Percentiles rank a stretch among this genome's conserved stretches.
Conservation (phyloP, 2,113 vertebrate species). For the Sminthopsis crassicaudata region DNA sequence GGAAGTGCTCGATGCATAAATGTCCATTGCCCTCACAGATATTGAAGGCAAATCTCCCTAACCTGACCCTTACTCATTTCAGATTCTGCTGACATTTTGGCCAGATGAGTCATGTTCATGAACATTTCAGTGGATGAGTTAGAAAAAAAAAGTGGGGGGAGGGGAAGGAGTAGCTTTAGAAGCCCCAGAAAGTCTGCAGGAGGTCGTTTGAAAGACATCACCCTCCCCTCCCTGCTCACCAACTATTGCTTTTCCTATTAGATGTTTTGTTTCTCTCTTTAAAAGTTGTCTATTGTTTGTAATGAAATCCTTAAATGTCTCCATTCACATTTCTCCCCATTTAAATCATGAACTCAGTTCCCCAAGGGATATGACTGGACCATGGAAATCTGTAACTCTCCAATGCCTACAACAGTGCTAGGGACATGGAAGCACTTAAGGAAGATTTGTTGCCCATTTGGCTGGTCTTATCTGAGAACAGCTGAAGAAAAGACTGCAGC, state of each 20-base stretch:
- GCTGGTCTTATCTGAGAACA: slow-evolving; percentile 2
- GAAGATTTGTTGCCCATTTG: slow-evolving; percentile 27
- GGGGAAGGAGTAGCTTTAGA: background rate
- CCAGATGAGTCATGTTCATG: background rate
- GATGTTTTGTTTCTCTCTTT: slow-evolving; percentile 43
- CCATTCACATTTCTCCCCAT: slow-evolving; percentile 28
- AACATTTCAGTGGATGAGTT: background rate
- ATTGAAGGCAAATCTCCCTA: background rate
- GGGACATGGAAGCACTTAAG: background rate
- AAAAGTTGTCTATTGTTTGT: slow-evolving; percentile 34
- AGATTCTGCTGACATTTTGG: background rate
- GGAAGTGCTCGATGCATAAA: background rate
- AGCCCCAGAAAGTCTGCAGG: background rate
- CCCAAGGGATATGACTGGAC: background rate
- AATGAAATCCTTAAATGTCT: slow-evolving; percentile 22
- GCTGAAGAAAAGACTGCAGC: slow-evolving; percentile 27
- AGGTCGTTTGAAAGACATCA: background rate
- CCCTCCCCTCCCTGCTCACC: background rate
- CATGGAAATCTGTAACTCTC: background rate
- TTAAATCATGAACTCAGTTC: background rate
- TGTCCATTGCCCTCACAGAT: background rate
- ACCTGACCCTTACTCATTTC: background rate
- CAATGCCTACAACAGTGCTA: background rate
- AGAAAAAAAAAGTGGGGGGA: background rate
- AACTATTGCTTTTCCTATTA: slow-evolving; percentile 27